Evolutionary conservation across 2,113 vertebrate genomes (phyloP).

Genomic region (Tragulus kanchil): DNA sequence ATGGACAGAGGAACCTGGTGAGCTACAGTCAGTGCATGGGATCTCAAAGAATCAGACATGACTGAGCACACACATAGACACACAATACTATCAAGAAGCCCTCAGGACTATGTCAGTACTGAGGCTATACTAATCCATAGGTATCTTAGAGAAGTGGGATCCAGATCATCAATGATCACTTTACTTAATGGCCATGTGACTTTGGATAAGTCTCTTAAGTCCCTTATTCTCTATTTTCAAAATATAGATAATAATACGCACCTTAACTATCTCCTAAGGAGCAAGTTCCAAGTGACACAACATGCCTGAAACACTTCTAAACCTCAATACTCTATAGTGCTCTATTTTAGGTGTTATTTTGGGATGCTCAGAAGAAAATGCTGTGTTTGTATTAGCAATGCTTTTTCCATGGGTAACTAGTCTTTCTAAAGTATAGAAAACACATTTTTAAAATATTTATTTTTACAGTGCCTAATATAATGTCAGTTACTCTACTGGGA

Average conservation of each 20-base stretch:
- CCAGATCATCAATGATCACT: not conserved
- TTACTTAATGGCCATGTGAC: not conserved
- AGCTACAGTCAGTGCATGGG: not conserved
- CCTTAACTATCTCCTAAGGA: not conserved
- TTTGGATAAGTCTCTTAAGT: not conserved
- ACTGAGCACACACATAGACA: not conserved
- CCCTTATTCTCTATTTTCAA: not conserved
- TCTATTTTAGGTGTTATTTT: not conserved
- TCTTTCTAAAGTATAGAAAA: not conserved
- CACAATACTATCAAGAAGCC: not conserved
- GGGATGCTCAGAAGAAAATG: not conserved
- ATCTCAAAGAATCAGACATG: not conserved
- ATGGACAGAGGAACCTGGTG: not conserved
- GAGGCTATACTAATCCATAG: not conserved
- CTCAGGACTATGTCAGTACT: not conserved
- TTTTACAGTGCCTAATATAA: not conserved
- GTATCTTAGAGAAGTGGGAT: not conserved
- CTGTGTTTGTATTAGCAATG: not conserved
- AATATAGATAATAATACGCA: not conserved
- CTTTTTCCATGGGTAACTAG: not conserved
- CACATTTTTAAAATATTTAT: not conserved
- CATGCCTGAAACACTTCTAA: not conserved
- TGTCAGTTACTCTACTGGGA: not conserved
- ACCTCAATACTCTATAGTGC: not conserved
- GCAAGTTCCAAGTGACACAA: not conserved